Conservation (phyloP, 2,888 invertebrate species). For the Pyrrhia umbra region DNA sequence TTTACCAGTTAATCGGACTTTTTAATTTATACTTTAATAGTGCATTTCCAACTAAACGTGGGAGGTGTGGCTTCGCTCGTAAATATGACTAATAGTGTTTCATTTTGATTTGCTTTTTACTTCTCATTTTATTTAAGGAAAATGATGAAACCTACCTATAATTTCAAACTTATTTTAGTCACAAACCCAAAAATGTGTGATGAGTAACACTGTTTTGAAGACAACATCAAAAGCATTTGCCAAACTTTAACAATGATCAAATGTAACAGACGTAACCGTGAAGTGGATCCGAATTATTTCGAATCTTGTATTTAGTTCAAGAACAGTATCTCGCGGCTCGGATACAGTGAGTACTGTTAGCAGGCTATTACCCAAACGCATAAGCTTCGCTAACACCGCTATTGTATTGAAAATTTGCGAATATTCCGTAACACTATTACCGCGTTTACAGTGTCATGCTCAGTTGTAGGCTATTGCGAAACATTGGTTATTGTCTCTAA, state of each 20-base stretch:
- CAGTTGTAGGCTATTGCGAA: slow-evolving; percentile 70
- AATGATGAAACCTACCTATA: slow-evolving; percentile 27
- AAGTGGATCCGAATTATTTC: slow-evolving; percentile 34
- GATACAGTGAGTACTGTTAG: slow-evolving; percentile 45
- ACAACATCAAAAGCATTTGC: slow-evolving; percentile 10
- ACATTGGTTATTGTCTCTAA: slow-evolving; percentile 74
- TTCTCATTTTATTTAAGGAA: slow-evolving; percentile 39
- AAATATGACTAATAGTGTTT: slow-evolving; percentile 63
- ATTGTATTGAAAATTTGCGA: slow-evolving; percentile 63
- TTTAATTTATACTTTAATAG: slow-evolving; percentile 73
- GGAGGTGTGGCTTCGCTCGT: slow-evolving; percentile 63
- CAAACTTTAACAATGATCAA: slow-evolving; percentile 28
- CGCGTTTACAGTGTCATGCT: slow-evolving; percentile 66
- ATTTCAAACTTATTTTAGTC: slow-evolving; percentile 18
- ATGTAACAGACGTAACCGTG: slow-evolving; percentile 27
- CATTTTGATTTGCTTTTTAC: slow-evolving; percentile 50
- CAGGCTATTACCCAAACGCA: slow-evolving; percentile 49
- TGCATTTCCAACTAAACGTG: slow-evolving; percentile 65
- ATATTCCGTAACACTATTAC: slow-evolving; percentile 63
- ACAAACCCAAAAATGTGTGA: neutral
- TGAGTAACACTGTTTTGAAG: slow-evolving; percentile 5
- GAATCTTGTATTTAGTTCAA: slow-evolving; percentile 51
- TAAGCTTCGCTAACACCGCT: slow-evolving; percentile 49
- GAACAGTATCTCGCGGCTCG: slow-evolving; percentile 49
- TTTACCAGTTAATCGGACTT: slow-evolving; percentile 68